These are phyloP conservation scores for Schlechtendalia chinensis DNA, from an alignment of 1,140 invertebrate genomes.

Conservation along the genomic window DNA sequence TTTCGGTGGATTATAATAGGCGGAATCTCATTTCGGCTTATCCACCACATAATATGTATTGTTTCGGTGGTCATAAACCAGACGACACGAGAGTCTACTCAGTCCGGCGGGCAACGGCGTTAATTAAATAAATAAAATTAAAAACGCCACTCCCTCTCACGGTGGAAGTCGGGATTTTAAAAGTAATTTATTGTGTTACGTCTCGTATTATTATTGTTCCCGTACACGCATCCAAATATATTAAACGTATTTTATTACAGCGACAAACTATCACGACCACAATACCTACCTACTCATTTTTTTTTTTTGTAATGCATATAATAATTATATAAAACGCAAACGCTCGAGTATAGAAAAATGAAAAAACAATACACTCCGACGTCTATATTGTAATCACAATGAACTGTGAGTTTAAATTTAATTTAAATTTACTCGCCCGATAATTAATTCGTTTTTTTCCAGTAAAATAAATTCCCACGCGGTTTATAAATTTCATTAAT, in stretches of 20 bases:
- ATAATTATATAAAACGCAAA: conserved; percentile 19
- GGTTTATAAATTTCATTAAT: too few species aligned
- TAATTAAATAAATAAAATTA: conserved; percentile 47
- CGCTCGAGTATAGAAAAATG: background rate
- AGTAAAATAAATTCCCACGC: too few species aligned
- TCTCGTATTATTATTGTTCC: background rate
- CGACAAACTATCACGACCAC: background rate
- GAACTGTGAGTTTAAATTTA: too few species aligned
- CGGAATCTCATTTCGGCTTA: conserved; percentile 22
- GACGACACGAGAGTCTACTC: background rate
- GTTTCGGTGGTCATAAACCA: conserved; percentile 25
- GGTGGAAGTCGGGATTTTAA: background rate
- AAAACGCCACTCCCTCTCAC: background rate
- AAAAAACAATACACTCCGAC: background rate
- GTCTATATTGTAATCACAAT: background rate
- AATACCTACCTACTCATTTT: too few species aligned
- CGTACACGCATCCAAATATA: background rate
- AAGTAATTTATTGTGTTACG: conserved; percentile 31
- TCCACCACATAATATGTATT: conserved; percentile 11
- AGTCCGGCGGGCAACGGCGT: background rate
- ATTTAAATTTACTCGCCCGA: background rate
- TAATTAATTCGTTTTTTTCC: background rate
- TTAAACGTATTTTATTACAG: conserved; percentile 11
- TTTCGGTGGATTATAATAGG: conserved; percentile 6
- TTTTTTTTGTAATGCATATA: too few species aligned